phyloP scores from a whole-genome alignment of 2,113 vertebrate genomes.

The Rhodinocichla rosea region DNA sequence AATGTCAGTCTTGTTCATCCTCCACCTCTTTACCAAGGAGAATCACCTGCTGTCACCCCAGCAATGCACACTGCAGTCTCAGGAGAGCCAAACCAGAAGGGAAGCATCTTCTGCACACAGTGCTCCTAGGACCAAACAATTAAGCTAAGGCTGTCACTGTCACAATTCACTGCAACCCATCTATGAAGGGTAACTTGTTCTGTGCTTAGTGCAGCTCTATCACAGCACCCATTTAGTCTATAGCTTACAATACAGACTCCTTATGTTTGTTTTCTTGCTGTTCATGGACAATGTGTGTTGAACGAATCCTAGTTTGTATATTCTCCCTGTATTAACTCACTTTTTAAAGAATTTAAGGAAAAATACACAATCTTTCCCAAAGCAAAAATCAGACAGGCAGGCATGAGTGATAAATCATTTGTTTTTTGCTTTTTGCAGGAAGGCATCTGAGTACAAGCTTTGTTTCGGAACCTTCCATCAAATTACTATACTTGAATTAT shows the following conservation, averaged over 20 bases:
- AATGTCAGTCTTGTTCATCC: neutral
- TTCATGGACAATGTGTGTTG: no score
- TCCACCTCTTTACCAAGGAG: neutral
- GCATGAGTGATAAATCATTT: neutral
- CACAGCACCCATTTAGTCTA: neutral
- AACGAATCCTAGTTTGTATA: no score
- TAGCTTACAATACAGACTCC: neutral
- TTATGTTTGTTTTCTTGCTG: no score
- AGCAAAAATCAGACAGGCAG: neutral
- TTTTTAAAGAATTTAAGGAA: neutral
- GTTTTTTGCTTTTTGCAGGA: neutral
- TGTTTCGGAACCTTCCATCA: neutral
- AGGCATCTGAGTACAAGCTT: neutral
- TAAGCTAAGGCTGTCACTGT: neutral
- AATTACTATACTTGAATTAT: neutral
- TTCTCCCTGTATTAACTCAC: rapidly evolving
- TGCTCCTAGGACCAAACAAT: neutral
- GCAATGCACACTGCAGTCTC: neutral
- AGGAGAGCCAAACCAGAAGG: neutral
- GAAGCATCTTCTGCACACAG: neutral
- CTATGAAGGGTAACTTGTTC: neutral
- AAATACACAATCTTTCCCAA: neutral
- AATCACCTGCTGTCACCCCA: neutral
- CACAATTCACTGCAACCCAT: neutral
- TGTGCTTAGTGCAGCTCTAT: neutral